Evolutionary conservation across 2,797 vertebrate species (phyloP).

Genomic region (Anomalospiza imberbis): DNA sequence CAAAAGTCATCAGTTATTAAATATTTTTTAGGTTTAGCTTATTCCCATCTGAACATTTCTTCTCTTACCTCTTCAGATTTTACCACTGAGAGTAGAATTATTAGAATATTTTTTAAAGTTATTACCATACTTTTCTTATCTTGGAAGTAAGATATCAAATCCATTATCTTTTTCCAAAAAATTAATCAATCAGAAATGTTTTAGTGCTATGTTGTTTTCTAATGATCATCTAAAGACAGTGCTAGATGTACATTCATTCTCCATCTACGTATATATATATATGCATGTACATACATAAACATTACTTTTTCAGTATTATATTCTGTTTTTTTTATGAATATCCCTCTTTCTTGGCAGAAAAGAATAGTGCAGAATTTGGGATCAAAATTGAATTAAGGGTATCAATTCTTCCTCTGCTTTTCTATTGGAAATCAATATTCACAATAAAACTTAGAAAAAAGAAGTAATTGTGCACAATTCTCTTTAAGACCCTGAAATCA

Average conservation of each 20-base stretch:
- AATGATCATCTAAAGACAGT: neutral
- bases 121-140: neutral
- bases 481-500: neutral
- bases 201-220: neutral
- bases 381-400: neutral
- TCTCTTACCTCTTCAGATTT: neutral
- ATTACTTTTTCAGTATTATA: neutral
- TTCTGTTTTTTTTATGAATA: fast-evolving
- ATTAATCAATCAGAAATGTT: neutral
- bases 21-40: neutral
- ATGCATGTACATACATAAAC: neutral
- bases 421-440: neutral
- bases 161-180: neutral
- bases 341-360: neutral
- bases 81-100: neutral
- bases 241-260: neutral
- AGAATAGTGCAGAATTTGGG: neutral
- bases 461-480: neutral
- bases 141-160: neutral
- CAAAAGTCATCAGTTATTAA: neutral
- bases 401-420: neutral
- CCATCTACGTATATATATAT: neutral
- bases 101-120: neutral
- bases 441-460: neutral
- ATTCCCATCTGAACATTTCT: neutral